Base-by-base conservation (phyloP, 2,888 invertebrate genomes). In the Drosophila ezoana region DNA sequence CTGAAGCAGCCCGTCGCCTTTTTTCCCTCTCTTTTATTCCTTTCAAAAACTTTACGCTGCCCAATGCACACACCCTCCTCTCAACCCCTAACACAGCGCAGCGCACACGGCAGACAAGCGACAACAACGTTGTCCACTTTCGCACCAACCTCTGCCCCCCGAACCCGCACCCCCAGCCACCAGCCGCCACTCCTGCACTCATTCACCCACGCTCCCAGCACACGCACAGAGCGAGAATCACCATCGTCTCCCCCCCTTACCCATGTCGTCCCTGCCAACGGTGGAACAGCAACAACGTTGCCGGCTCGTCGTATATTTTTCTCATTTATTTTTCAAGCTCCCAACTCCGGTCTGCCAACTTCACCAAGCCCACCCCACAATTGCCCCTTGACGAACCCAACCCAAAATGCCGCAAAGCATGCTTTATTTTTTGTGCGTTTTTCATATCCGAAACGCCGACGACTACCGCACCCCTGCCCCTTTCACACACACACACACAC, bases 381-480 rank as follows among this genome's bases (percentile, higher is more conserved):
- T 8, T 28, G 28, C 28, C 60, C 47, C 18, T 43, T 45, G 44
- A 35, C 35, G 49, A 38, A 56, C 65, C 48, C 72, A 74, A 58
- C 53, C 63, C 72, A 63, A 65, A 69, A 58, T 69, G 67, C 70
- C 74, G 71, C 79, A 79, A 75, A 79, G 79, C 72, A 81, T 72
- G 81, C 76, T 75, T 72, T 87, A 82, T 87, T 89, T 87, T 77
- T 80, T 83, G 77, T 87, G 72, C 83, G 75, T 87, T 90, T 90
- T 90, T 90, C 82, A 84, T 90, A 90, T 90, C 90, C 90, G 90
- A 90, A 90, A 90, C 82, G 90, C 82, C 90, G 90, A 90, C 90
- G 77, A 69, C 52, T 68, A 64, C 51, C 75, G 16, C 16, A 41
- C 45, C 13, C 54, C 62, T 16, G 11, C 43, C 44, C 33, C 43